These are phyloP conservation scores for Sinosuthora webbiana DNA, from an alignment of 2,113 vertebrate genomes.

Conservation along the genomic window DNA sequence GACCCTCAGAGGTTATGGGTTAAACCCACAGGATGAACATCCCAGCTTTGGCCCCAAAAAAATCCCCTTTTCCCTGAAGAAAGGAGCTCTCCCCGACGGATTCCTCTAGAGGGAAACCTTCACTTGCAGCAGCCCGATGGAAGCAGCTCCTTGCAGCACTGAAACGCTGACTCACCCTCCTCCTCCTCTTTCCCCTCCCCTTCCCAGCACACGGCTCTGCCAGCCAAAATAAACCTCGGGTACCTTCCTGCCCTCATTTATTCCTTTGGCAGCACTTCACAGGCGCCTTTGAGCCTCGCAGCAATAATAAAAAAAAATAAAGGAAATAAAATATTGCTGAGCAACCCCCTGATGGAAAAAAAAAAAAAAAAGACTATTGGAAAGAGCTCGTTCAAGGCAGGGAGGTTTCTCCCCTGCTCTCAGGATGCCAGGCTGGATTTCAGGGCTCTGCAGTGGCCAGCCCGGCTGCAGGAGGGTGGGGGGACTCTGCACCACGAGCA, in stretches of 20 bases:
- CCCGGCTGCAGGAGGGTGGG: not conserved
- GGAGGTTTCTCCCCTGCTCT: not conserved
- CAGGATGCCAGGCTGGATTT: not conserved
- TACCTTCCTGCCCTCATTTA: slow-evolving; percentile 54
- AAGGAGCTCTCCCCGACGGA: rapidly evolving
- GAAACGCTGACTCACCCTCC: slow-evolving; percentile 51
- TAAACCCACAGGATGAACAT: too few relatives aligned
- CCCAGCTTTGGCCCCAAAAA: not conserved
- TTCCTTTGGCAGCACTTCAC: slow-evolving; percentile 40
- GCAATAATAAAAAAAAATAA: not conserved
- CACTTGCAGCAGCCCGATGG: not conserved
- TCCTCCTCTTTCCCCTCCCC: not conserved
- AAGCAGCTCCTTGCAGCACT: not conserved
- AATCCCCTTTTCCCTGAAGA: not conserved
- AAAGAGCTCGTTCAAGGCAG: not conserved
- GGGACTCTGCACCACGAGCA: not conserved
- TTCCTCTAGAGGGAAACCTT: slow-evolving; percentile 67
- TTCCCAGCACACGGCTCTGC: not conserved
- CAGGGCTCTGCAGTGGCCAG: not conserved
- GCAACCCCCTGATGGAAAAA: not conserved
- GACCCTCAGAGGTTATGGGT: too few relatives aligned
- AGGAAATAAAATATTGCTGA: not conserved
- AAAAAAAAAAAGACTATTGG: not conserved
- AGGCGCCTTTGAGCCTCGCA: not conserved
- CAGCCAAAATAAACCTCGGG: slow-evolving; percentile 55